Base-by-base conservation (phyloP, 2,113 vertebrate genomes). In the Indicator indicator region DNA sequence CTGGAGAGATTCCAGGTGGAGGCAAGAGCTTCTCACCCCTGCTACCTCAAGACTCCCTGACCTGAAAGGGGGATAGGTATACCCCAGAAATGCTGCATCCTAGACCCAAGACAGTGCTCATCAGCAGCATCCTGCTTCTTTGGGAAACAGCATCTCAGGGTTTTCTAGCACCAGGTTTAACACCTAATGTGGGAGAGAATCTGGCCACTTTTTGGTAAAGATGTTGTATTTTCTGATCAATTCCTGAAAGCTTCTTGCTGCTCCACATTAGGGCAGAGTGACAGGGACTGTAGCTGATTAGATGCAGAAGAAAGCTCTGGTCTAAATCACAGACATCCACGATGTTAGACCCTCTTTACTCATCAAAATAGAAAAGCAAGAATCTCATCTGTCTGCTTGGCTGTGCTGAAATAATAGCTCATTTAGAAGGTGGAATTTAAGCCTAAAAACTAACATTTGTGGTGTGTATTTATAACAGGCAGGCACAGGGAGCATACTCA, bases 351-450 rank as follows among this genome's bases (percentile, higher is more conserved):
- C 44, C 50, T 91, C 82, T 90, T 93, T 86, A 90, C 62, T 91
- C 72, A 86, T 89, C 18, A 46, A 86, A 91, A 83, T 56, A 90
- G 48, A 91, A 83, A 89, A 72, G 60, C 17, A 93, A 77, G 79
- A 86, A 80, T 83, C 69, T 86, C 69, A 86, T 89, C 58, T 62
- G 85, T 40, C 72, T 83, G 56, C 83, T 88, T 86, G 82, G 60
- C 72, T 88, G 48, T 83, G 54, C 69, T 83, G 91, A 91, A 95
- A 91, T 91, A 95, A 94, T 94, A 64, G 69, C 73, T 95, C 67
- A 62, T 85, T 95, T 64, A 80, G 69, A 62, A 95, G 78, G 54
- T 77, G 69, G 72, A 91, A 94, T 93, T 77, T 89, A 88, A 94
- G 52, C 60, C 60, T 91, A 74, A 95, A 95, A 94, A 71, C 78